Evolutionary conservation across 2,113 vertebrate species (phyloP), one percentile per base, ranked within the genome.

Genomic region (Oriolus oriolus): DNA sequence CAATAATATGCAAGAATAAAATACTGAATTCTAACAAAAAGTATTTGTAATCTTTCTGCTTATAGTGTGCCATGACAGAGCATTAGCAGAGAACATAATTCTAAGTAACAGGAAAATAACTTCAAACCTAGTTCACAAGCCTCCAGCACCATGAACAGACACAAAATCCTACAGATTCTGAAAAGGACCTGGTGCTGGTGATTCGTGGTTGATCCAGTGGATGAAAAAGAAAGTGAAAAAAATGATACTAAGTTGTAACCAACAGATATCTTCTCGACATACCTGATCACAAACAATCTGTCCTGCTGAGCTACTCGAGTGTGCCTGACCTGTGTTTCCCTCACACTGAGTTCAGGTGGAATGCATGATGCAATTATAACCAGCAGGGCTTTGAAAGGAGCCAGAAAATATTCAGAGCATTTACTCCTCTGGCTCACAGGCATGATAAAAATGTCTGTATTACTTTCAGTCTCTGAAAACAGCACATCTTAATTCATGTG

Each of bases 1-100:
- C 98, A 98, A 97, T 97, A 97, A 93, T 6, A 7, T 77, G 64
- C 74, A 92, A 97, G 65, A 95, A 97, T 78, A 96, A 97, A 98
- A 97, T 64, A 96, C 73, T 69, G 78, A 84, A 96, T 90, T 97
- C 93, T 93, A 97, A 93, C 84, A 95, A 95, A 70, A 87, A 92
- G 81, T 84, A 96, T 87, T 97, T 96, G 95, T 93, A 96, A 88
- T 94, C 80, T 60, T 76, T 89, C 60, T 92, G 70, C 92, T 97
- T 93, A 93, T 65, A 85, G 92, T 63, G 37, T 87, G 92, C 71
- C 75, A 54, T 85, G 96, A 97, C 93, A 97, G 89, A 89, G 64
- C 28, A 63, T 70, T 93, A 97, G 93, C 66, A 96, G 81, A 84
- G 60, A 97, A 92, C 10, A 41, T 73, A 94, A 91, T 91, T 95